Evolutionary conservation across 2,888 invertebrate species (phyloP).

Genomic region (Gymnoscelis rufifasciata): DNA sequence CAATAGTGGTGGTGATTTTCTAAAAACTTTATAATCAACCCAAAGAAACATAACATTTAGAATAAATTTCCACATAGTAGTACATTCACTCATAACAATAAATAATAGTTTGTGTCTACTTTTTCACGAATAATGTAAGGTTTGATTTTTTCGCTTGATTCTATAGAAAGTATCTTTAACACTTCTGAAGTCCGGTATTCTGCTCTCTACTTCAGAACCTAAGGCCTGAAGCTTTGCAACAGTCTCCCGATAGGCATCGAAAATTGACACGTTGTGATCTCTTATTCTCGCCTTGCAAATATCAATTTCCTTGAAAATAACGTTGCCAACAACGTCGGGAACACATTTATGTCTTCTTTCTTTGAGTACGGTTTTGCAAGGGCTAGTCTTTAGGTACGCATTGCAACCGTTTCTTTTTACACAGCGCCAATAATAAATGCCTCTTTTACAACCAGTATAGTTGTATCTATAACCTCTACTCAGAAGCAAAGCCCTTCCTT

Average conservation of each 20-base stretch:
- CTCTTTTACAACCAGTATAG: no score
- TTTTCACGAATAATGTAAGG: no score
- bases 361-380: neutral
- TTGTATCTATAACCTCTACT: no score
- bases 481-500: no score
- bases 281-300: neutral
- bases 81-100: no score
- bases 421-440: no score
- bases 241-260: constrained; percentile 1
- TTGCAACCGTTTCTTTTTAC: neutral
- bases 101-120: no score
- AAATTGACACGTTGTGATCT: neutral
- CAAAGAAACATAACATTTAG: no score
- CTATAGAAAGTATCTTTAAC: constrained; percentile 4
- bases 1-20: no score
- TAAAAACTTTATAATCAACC: no score
- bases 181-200: constrained; percentile 6
- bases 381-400: neutral
- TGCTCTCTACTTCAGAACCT: neutral
- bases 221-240: constrained; percentile 1
- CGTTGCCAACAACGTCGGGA: neutral
- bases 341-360: neutral
- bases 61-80: no score
- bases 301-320: neutral
- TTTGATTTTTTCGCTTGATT: neutral